Conservation (phyloP, 1,140 invertebrate species). For the Saccostrea echinata region DNA sequence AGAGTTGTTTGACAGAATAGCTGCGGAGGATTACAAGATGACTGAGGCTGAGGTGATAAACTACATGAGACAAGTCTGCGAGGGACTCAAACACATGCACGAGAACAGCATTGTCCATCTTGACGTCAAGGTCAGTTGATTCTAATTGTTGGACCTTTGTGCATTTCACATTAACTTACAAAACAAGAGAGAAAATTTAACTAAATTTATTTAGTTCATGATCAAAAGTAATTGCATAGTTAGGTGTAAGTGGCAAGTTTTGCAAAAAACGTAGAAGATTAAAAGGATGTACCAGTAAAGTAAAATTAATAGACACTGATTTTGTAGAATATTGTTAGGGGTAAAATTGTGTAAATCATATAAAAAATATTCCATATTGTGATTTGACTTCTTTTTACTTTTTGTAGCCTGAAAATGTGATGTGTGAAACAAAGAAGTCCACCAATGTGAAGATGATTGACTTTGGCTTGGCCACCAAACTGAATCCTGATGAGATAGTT, state of each 20-base stretch:
- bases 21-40: slow-evolving; percentile 98
- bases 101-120: slow-evolving; percentile 99
- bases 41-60: slow-evolving; percentile 99
- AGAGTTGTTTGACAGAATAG: slow-evolving; percentile 98
- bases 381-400: neutral
- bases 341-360: neutral
- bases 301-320: no score
- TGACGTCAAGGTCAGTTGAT: slow-evolving; percentile 81
- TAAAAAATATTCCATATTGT: slow-evolving; percentile 1
- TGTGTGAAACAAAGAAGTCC: slow-evolving; percentile 97
- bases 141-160: neutral
- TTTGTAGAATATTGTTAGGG: no score
- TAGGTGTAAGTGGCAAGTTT: no score
- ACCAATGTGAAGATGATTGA: slow-evolving; percentile 99
- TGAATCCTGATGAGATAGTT: slow-evolving; percentile 98
- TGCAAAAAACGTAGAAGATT: no score
- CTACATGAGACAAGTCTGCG: slow-evolving; percentile 99
- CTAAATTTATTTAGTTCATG: no score
- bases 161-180: neutral
- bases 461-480: slow-evolving; percentile 97
- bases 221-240: no score
- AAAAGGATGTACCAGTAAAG: no score
- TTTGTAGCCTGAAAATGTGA: slow-evolving; percentile 97
- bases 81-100: slow-evolving; percentile 99
- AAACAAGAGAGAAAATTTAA: no score